Percentiles rank a stretch among this genome's conserved stretches.
These are phyloP conservation scores for Corella eumyota DNA, from an alignment of 23 tunicate species.

Conservation along the genomic window DNA sequence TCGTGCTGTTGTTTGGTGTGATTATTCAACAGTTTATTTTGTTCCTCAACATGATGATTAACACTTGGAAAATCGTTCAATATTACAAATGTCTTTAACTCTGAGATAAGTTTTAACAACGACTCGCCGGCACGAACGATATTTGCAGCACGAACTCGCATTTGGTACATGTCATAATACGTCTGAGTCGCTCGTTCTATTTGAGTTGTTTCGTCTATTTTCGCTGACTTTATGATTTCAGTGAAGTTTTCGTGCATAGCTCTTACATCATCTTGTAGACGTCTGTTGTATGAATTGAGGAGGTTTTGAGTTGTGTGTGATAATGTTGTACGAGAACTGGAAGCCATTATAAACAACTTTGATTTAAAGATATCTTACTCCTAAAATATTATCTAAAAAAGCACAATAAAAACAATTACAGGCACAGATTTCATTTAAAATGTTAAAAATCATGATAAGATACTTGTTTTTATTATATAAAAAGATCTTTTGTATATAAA, in stretches of 20 bases:
- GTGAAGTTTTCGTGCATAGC: slow-evolving; percentile 46
- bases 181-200: slow-evolving; percentile 37
- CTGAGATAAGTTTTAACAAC: slow-evolving; percentile 51
- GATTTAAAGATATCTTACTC: too few species aligned
- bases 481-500: too few species aligned
- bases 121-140: slow-evolving; percentile 84
- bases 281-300: slow-evolving; percentile 38
- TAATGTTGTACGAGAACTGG: too few species aligned
- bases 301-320: slow-evolving; percentile 23
- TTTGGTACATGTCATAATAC: slow-evolving; percentile 58
- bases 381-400: too few species aligned
- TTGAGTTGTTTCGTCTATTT: slow-evolving; percentile 47
- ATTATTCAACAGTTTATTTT: slow-evolving; percentile 17
- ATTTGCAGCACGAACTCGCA: slow-evolving; percentile 83
- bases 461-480: too few species aligned
- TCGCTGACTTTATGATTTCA: slow-evolving; percentile 65
- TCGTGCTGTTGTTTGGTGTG: slow-evolving; percentile 9
- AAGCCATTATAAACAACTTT: too few species aligned
- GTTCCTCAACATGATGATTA: slow-evolving; percentile 50
- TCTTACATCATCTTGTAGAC: slow-evolving; percentile 50
- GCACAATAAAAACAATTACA: too few species aligned
- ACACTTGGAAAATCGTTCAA: slow-evolving; percentile 77
- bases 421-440: too few species aligned
- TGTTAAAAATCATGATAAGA: too few species aligned
- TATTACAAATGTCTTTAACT: slow-evolving; percentile 70